These are phyloP conservation scores for Sebastes oblongus DNA, from an alignment of 2,797 vertebrate genomes.

Conservation along the genomic window DNA sequence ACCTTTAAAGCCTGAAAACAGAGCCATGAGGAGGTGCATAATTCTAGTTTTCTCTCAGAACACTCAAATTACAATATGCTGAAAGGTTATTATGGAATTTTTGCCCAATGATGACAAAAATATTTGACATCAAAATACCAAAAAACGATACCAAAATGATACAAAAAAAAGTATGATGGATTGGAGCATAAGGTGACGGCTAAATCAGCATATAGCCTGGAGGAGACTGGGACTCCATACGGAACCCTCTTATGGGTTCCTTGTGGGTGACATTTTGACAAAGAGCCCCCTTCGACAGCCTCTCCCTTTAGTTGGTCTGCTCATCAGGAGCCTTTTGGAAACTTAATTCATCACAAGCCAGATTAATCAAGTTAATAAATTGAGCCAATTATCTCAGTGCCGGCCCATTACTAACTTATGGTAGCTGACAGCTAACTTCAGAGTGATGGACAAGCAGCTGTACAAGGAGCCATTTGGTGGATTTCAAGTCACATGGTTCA, in stretches of 20 bases:
- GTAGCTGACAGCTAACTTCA: conserved; percentile 40
- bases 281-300: not conserved
- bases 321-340: conserved; percentile 9
- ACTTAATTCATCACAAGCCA: conserved; percentile 34
- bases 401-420: conserved; percentile 36
- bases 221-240: not conserved
- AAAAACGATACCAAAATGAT: too few relatives aligned
- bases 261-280: conserved; percentile 17
- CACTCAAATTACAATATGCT: too few relatives aligned
- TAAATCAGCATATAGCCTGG: not conserved
- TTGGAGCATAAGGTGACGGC: not conserved
- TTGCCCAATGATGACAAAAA: too few relatives aligned
- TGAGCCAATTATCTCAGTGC: conserved; percentile 43
- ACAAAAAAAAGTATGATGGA: too few relatives aligned
- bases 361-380: conserved; percentile 52
- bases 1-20: too few relatives aligned
- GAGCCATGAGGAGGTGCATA: too few relatives aligned
- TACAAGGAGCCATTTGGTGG: not conserved
- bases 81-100: too few relatives aligned
- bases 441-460: conserved; percentile 28
- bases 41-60: too few relatives aligned
- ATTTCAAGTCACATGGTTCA: not conserved
- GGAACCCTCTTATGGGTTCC: not conserved
- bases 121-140: too few relatives aligned
- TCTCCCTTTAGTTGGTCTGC: not conserved